Base-by-base conservation (phyloP, 2,888 invertebrate genomes). In the Drosophila merina region DNA sequence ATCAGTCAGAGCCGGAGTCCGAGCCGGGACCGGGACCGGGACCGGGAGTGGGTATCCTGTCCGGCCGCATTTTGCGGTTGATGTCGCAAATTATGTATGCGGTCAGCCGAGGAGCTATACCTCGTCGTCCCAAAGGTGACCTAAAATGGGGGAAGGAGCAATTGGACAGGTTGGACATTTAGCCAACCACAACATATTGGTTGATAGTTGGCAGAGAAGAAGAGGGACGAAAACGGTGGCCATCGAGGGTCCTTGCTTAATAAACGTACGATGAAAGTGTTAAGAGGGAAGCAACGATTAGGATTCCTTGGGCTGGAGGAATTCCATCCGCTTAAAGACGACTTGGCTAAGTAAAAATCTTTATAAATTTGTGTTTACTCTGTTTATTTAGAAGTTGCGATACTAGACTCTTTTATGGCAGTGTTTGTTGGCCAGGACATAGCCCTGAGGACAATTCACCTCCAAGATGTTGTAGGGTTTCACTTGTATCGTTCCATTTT, bases 381-480 rank as follows among this genome's bases (percentile, higher is more conserved):
- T 9, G 30, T 51, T 55, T 38, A 31, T 45, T 67, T 1, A 47
- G n/a, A 33, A 26, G 14, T 28, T 47, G 1, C 5, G 28, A 66
- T 72, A 68, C 63, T 79, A 79, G 25, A 89, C 90, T 14, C 88
- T 76, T 45, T 82, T 89, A 30, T 89, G 89, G 8, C 89, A 90
- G 51, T 81, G 89, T 40, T 80, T 89, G 56, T 90, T 81, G n/a
- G 80, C 88, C 75, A 90, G 69, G 8, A 89, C 67, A 62, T 87
- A 90, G 14, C 89, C 89, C 12, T 66, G 52, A 0, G 90, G 90
- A 40, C 89, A 89, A 69, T 50, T 80, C 52, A 83, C 75, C 59
- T 88, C 80, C 58, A 89, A 72, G 51, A 89, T 88, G 55, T 89
- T 89, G 58, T 90, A 89, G 4, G 89, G 86, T 45, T 74, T 79